phyloP scores from a whole-genome alignment of 2,113 vertebrate genomes.

The Neogobius melanostomus region DNA sequence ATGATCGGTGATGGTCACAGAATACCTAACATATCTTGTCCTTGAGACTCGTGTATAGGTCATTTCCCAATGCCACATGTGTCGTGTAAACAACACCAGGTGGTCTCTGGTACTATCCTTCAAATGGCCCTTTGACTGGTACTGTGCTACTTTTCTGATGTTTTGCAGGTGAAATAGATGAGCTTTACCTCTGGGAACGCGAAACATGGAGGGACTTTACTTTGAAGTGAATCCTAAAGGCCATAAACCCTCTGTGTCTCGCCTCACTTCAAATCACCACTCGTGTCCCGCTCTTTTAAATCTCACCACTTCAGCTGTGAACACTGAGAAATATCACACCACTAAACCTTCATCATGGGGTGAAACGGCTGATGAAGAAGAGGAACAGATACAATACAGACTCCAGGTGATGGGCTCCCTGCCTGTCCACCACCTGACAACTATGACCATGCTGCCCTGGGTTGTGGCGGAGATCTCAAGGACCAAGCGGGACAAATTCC shows the following conservation, averaged over 20 bases:
- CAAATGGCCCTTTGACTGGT: conserved; percentile 27
- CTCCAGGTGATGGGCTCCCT: conserved; percentile 85
- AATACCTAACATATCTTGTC: conserved; percentile 32
- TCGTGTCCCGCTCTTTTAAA: conserved; percentile 42
- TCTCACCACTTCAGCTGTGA: conserved; percentile 3
- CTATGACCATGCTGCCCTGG: conserved; percentile 95
- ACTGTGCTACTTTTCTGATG: conserved; percentile 2
- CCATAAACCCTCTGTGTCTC: conserved; percentile 5
- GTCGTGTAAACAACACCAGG: conserved; percentile 43
- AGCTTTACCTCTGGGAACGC: conserved; percentile 11
- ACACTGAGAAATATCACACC: background rate
- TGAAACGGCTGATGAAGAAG: conserved; percentile 19
- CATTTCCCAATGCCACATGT: conserved; percentile 18
- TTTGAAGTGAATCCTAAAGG: conserved; percentile 69
- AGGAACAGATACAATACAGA: conserved; percentile 72
- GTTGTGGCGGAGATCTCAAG: conserved; percentile 88
- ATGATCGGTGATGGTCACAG: conserved; percentile 3
- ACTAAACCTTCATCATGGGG: conserved; percentile 6
- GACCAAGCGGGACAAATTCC: conserved; percentile 50
- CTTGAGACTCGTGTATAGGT: conserved; percentile 46
- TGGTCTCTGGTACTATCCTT: conserved; percentile 27
- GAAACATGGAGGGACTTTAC: conserved; percentile 73
- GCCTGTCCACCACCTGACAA: conserved; percentile 85
- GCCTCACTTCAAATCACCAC: conserved; percentile 27
- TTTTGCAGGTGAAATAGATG: conserved; percentile 42